These are phyloP conservation scores for Aurelia coerulea DNA, from an alignment of 30 jellyfish, hydroid and myxozoan genomes.

Conservation along the genomic window DNA sequence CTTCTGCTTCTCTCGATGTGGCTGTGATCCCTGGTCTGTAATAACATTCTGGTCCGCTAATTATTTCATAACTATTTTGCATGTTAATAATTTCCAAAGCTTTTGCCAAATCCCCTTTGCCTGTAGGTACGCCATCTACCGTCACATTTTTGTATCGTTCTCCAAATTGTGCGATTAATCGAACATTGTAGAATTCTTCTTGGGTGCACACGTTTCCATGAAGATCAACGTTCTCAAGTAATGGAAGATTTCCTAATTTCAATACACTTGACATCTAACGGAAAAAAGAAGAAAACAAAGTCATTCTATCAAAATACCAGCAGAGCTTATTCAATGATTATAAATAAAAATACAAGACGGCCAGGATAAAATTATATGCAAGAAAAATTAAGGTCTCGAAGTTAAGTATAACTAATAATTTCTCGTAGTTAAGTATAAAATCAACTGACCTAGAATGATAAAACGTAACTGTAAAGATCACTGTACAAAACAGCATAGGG, in stretches of 20 bases:
- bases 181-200: slow-evolving; percentile 61
- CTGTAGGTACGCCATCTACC: too few species aligned
- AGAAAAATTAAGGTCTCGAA: too few species aligned
- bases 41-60: slow-evolving; percentile 69
- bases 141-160: slow-evolving; percentile 68
- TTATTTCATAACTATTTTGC: slow-evolving; percentile 77
- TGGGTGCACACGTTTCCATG: slow-evolving; percentile 78
- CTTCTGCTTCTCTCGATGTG: slow-evolving; percentile 49
- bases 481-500: too few species aligned
- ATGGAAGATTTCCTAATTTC: slow-evolving; percentile 79
- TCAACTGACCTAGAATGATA: too few species aligned
- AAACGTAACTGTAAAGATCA: too few species aligned
- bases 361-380: too few species aligned
- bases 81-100: slow-evolving; percentile 53
- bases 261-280: slow-evolving; percentile 68
- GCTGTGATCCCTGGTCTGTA: slow-evolving; percentile 52
- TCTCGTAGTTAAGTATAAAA: too few species aligned
- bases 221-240: slow-evolving; percentile 59
- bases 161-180: slow-evolving; percentile 85
- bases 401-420: too few species aligned
- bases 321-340: too few species aligned
- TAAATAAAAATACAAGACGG: too few species aligned
- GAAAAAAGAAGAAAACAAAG: neutral
- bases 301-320: too few species aligned
- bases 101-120: slow-evolving; percentile 20